phyloP scores from a whole-genome alignment of 2,797 vertebrate genomes.

The Tragelaphus oryx region DNA sequence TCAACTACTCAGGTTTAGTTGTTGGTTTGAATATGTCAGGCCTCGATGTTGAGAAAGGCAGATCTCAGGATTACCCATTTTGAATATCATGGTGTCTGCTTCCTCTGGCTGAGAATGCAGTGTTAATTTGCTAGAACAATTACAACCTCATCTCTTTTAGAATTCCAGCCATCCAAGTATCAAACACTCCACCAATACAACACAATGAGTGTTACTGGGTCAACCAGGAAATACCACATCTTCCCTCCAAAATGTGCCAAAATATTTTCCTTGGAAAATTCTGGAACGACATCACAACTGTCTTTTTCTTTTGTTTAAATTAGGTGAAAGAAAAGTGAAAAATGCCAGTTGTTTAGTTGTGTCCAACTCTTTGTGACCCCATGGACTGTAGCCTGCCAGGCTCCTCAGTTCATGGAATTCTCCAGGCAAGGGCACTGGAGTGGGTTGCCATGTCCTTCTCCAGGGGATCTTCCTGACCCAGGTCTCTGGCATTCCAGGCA shows the following conservation, averaged over 20 bases:
- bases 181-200: background rate
- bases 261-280: background rate
- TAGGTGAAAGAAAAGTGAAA: background rate
- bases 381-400: background rate
- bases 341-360: background rate
- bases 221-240: background rate
- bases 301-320: background rate
- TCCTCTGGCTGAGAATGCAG: constrained; percentile 12
- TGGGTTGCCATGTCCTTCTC: background rate
- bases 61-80: background rate
- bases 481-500: background rate
- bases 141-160: background rate
- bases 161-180: background rate
- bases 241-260: background rate
- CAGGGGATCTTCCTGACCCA: background rate
- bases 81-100: background rate
- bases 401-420: background rate
- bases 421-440: background rate
- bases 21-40: background rate
- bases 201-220: background rate
- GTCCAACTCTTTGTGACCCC: background rate
- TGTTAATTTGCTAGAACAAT: constrained; percentile 27
- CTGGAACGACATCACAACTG: background rate
- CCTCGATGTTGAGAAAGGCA: background rate
- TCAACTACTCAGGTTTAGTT: background rate